These are phyloP conservation scores for Gastrophryne carolinensis DNA, from an alignment of 2,797 vertebrate species.

Conservation along the genomic window DNA sequence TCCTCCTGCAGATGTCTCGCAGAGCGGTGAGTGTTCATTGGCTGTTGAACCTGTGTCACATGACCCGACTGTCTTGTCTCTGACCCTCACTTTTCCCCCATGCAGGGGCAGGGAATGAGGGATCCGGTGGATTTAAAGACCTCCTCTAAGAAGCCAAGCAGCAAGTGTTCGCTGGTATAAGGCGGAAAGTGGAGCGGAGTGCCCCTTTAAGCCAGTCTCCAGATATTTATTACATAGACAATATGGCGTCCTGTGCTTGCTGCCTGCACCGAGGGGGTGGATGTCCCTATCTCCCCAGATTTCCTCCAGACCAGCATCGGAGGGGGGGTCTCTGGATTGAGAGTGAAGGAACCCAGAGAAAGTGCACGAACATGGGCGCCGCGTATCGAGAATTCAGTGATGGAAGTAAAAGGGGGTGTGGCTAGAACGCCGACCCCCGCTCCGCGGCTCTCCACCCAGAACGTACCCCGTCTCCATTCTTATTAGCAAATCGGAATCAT, in stretches of 20 bases:
- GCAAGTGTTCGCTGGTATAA: slow-evolving; percentile 60
- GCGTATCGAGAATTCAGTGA: too few species aligned
- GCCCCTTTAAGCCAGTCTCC: background rate
- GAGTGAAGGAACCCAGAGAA: too few species aligned
- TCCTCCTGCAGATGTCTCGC: slow-evolving; percentile 78
- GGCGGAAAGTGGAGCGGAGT: background rate
- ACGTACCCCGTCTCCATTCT: too few species aligned
- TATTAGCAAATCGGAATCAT: too few species aligned
- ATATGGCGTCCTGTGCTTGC: background rate
- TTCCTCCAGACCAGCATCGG: background rate
- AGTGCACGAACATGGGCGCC: too few species aligned
- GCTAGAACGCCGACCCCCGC: too few species aligned
- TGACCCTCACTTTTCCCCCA: background rate
- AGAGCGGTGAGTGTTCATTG: slow-evolving; percentile 67
- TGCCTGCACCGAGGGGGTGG: too few species aligned
- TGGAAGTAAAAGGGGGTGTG: too few species aligned
- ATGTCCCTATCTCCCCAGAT: background rate
- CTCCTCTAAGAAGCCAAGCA: slow-evolving; percentile 54
- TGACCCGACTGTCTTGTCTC: background rate
- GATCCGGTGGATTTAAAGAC: slow-evolving; percentile 53
- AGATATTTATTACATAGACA: background rate
- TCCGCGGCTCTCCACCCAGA: too few species aligned
- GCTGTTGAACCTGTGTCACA: too few species aligned
- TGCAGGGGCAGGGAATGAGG: slow-evolving; percentile 57
- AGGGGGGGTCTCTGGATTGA: background rate